Percentiles rank a stretch among this genome's conserved stretches.
These are phyloP conservation scores for Pseudomyrmex concolor DNA, from an alignment of 1,140 invertebrate genomes.

Conservation along the genomic window DNA sequence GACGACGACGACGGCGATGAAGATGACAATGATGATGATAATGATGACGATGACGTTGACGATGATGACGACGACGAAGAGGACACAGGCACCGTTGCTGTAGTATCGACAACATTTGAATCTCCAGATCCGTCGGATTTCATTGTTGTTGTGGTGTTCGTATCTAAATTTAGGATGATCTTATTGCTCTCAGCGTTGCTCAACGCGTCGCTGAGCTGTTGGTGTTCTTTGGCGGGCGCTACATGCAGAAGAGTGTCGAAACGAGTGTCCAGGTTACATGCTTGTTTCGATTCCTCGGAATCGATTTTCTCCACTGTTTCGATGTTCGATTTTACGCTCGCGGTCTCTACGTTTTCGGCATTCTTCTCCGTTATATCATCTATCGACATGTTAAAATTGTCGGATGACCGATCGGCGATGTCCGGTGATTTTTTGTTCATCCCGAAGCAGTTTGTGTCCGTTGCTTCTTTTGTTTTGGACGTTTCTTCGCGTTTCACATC, in stretches of 20 bases:
- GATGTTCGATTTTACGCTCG: conserved; percentile 54
- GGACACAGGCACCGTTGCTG: not conserved
- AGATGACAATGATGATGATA: not conserved
- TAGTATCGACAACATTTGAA: conserved; percentile 18
- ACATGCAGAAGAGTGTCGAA: conserved; percentile 78
- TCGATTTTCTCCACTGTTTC: conserved; percentile 64
- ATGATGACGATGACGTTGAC: not conserved
- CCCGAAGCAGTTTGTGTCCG: conserved; percentile 24
- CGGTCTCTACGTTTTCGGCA: not conserved
- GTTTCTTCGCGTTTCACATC: conserved; percentile 15
- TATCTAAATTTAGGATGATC: conserved; percentile 83
- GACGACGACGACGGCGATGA: not conserved
- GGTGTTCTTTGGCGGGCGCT: conserved; percentile 60
- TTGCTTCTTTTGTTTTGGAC: not conserved
- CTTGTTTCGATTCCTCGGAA: conserved; percentile 69
- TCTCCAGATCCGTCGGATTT: conserved; percentile 73
- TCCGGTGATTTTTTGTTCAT: conserved; percentile 29
- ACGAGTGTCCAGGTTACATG: conserved; percentile 76
- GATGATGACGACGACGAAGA: too few relatives aligned
- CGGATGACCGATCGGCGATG: conserved; percentile 11
- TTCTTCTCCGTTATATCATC: conserved; percentile 43
- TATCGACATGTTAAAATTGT: conserved; percentile 58
- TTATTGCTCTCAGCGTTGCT: conserved; percentile 76
- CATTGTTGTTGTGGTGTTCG: conserved; percentile 83
- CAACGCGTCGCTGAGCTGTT: conserved; percentile 66